These are phyloP conservation scores for Takifugu bimaculatus DNA, from an alignment of 2,113 vertebrate genomes.

Conservation along the genomic window DNA sequence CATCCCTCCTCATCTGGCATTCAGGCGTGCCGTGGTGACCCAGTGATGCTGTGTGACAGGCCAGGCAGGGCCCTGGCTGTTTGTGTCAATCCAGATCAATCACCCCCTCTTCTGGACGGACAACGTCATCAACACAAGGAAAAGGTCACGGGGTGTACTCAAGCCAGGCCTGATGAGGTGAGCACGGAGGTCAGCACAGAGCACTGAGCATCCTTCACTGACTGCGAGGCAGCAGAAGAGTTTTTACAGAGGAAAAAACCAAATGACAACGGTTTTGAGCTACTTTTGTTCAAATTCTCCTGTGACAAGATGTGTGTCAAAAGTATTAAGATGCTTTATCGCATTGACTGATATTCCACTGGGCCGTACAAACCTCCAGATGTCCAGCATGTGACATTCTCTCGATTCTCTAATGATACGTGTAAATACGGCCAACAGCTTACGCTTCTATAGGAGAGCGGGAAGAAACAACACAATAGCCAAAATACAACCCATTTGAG, in stretches of 20 bases:
- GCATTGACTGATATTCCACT: constrained; percentile 65
- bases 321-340: constrained; percentile 60
- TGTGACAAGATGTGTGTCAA: constrained; percentile 38
- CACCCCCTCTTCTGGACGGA: constrained; percentile 70
- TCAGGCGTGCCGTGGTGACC: constrained; percentile 72
- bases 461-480: constrained; percentile 72
- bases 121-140: constrained; percentile 61
- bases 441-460: constrained; percentile 54
- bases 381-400: constrained; percentile 42
- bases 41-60: constrained; percentile 73
- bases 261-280: no score
- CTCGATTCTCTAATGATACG: constrained; percentile 69
- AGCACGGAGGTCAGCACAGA: constrained; percentile 52
- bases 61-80: constrained; percentile 67
- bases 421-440: constrained; percentile 64
- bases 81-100: constrained; percentile 77
- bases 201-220: constrained; percentile 49
- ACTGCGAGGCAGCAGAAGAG: constrained; percentile 8
- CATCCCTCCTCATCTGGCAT: constrained; percentile 68
- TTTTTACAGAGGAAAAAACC: background rate
- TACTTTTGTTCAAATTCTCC: constrained; percentile 18
- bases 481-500: constrained; percentile 74
- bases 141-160: constrained; percentile 61
- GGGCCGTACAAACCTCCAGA: constrained; percentile 42
- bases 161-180: constrained; percentile 52